Percentiles rank a stretch among this genome's conserved stretches.
Conservation (phyloP, 2,797 vertebrate genomes). For the Todus mexicanus region DNA sequence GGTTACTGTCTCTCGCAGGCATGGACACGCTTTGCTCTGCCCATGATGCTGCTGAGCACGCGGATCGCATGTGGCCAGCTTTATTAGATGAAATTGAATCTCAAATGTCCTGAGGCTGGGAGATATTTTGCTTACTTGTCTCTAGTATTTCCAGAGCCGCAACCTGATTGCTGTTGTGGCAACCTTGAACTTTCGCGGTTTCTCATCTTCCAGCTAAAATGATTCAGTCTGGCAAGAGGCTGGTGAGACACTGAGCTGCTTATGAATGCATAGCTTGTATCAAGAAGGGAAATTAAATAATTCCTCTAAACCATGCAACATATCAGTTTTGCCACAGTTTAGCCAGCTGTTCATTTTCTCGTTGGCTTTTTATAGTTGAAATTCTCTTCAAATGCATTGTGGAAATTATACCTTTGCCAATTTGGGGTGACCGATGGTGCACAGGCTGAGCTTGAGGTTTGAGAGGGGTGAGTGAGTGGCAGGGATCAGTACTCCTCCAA, state of each 20-base stretch:
- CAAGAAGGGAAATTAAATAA: slow-evolving; percentile 5
- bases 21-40: accelerated
- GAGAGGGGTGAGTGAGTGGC: background rate
- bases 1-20: accelerated
- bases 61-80: accelerated
- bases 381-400: background rate
- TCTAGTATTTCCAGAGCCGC: background rate
- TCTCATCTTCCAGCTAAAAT: background rate
- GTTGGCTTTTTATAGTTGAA: background rate
- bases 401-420: background rate
- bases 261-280: background rate
- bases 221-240: slow-evolving; percentile 7
- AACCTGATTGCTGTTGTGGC: background rate
- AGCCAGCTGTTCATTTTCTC: background rate
- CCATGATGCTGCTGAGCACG: accelerated
- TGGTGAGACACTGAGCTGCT: slow-evolving; percentile 19
- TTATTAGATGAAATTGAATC: background rate
- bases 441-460: background rate
- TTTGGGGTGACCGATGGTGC: background rate
- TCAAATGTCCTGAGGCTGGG: background rate
- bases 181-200: slow-evolving; percentile 17
- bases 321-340: background rate
- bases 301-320: background rate
- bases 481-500: background rate
- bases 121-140: background rate